These are phyloP conservation scores for Choreutis nemorana DNA, from an alignment of 2,888 invertebrate genomes.

Conservation along the genomic window DNA sequence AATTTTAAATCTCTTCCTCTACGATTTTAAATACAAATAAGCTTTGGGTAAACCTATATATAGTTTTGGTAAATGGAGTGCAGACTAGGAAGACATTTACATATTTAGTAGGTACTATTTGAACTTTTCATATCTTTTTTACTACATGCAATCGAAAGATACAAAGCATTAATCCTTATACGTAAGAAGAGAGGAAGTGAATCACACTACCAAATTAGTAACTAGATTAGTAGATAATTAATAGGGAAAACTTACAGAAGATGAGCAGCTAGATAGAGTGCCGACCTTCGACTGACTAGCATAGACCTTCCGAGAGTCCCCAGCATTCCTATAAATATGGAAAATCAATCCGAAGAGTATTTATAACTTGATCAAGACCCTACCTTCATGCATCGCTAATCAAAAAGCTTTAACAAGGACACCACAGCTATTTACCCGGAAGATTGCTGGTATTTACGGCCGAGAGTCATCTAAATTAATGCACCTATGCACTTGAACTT, in stretches of 20 bases:
- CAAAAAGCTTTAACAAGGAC: slow-evolving; percentile 29
- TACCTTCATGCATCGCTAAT: slow-evolving; percentile 44
- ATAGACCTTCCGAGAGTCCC: slow-evolving; percentile 59
- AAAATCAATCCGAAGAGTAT: slow-evolving; percentile 55
- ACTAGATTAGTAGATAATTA: slow-evolving; percentile 11
- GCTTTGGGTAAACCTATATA: too few species aligned
- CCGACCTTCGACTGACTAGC: slow-evolving; percentile 70
- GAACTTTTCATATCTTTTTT: too few species aligned
- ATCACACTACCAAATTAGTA: slow-evolving; percentile 5
- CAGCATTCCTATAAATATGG: slow-evolving; percentile 64
- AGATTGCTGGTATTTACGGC: slow-evolving; percentile 61
- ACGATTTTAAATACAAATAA: too few species aligned
- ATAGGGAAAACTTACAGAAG: slow-evolving; percentile 65
- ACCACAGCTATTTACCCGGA: slow-evolving; percentile 55
- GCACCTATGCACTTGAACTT: too few species aligned
- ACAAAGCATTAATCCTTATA: too few species aligned
- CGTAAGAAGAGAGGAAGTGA: slow-evolving; percentile 5
- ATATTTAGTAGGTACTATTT: too few species aligned
- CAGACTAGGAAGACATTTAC: too few species aligned
- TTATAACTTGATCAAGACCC: slow-evolving; percentile 32
- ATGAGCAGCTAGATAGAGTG: slow-evolving; percentile 73
- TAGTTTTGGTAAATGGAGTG: too few species aligned
- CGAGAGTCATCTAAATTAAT: slow-evolving; percentile 62
- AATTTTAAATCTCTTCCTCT: too few species aligned
- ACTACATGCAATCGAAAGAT: too few species aligned